These are phyloP conservation scores for Lophius piscatorius DNA, from an alignment of 2,113 vertebrate genomes.

Conservation along the genomic window DNA sequence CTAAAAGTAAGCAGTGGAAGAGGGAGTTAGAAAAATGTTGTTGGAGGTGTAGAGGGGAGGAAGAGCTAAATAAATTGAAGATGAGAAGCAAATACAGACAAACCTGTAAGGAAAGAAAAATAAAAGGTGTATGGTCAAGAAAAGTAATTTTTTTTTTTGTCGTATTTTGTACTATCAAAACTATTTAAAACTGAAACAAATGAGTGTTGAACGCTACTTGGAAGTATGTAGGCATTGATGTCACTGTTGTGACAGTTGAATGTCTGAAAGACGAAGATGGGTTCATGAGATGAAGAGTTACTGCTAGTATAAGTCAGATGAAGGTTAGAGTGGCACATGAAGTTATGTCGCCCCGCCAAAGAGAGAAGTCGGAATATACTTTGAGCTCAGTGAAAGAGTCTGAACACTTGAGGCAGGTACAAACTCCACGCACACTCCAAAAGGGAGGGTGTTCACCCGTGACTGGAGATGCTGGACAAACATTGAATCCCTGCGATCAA, in stretches of 20 bases:
- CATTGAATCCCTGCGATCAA: neutral
- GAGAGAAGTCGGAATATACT: neutral
- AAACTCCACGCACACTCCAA: neutral
- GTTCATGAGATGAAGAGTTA: neutral
- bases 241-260: too few relatives aligned
- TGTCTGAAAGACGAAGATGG: too few relatives aligned
- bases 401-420: neutral
- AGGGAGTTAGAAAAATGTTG: slow-evolving; percentile 7
- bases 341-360: neutral
- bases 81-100: slow-evolving; percentile 13
- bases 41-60: slow-evolving; percentile 6
- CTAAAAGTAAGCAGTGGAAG: slow-evolving; percentile 19
- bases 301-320: neutral
- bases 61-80: slow-evolving; percentile 17
- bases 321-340: neutral
- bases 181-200: too few relatives aligned
- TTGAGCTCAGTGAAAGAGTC: neutral
- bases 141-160: too few relatives aligned
- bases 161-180: too few relatives aligned
- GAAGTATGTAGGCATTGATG: too few relatives aligned
- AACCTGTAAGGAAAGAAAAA: slow-evolving; percentile 3
- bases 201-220: too few relatives aligned
- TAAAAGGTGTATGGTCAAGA: neutral
- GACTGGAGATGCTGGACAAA: neutral
- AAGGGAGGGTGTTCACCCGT: slow-evolving; percentile 12